A percentile compares a stretch with the other conserved stretches of the same genome.
Evolutionary conservation across 2,888 invertebrate genomes (phyloP).

Genomic region (Lissocephala sabroskyi): DNA sequence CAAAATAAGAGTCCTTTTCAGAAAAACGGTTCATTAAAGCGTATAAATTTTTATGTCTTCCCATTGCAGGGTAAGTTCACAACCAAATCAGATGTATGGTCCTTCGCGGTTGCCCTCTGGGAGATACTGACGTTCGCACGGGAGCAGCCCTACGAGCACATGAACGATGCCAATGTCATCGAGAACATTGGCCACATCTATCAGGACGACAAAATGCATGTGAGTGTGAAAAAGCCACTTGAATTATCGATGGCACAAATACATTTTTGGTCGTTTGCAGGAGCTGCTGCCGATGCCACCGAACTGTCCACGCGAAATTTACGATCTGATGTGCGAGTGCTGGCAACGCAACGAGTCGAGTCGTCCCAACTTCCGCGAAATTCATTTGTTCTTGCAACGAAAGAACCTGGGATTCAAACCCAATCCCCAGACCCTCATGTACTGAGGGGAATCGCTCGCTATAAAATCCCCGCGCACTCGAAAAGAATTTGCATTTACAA

Average conservation of each 20-base stretch:
- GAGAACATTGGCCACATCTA: conserved; percentile 87
- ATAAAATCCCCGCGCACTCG: too few species aligned
- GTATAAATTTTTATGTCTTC: conserved; percentile 5
- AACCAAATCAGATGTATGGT: conserved; percentile 90
- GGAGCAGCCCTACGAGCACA: conserved; percentile 86
- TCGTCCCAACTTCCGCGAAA: conserved; percentile 87
- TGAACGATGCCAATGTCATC: conserved; percentile 86
- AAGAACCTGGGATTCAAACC: conserved; percentile 78
- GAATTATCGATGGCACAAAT: too few species aligned
- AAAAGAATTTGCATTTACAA: too few species aligned
- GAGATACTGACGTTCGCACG: conserved; percentile 88
- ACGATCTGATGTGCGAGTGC: conserved; percentile 89
- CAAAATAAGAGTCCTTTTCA: too few species aligned
- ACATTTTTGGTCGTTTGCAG: too few species aligned
- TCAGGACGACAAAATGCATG: conserved; percentile 81
- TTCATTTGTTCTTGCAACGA: conserved; percentile 86
- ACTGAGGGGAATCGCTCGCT: too few species aligned
- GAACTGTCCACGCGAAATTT: conserved; percentile 88
- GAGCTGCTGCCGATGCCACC: conserved; percentile 79
- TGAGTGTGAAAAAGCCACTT: conserved; percentile 72
- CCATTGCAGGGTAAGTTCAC: conserved; percentile 82
- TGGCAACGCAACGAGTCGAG: conserved; percentile 86
- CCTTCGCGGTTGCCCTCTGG: conserved; percentile 90
- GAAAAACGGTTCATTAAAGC: too few species aligned
- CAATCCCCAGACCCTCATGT: conserved; percentile 57